These are phyloP conservation scores for Drosophila sproati DNA, from an alignment of 1,140 invertebrate species.

Conservation along the genomic window DNA sequence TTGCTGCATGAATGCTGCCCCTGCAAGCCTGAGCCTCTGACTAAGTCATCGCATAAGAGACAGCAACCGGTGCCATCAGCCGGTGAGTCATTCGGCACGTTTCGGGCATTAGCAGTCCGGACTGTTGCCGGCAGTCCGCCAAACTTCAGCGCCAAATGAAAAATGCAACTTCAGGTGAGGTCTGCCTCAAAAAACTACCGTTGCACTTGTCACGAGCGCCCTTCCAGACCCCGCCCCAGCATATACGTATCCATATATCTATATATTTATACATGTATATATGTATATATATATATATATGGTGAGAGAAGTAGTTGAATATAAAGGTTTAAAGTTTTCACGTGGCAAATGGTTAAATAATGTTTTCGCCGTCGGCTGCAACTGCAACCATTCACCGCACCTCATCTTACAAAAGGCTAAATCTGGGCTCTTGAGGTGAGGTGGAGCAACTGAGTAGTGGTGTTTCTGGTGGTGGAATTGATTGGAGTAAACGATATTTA, in stretches of 20 bases:
- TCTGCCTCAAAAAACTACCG: slow-evolving; percentile 40
- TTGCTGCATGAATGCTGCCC: background rate
- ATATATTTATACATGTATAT: background rate
- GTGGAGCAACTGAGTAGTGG: slow-evolving; percentile 2
- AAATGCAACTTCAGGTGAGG: slow-evolving; percentile 67
- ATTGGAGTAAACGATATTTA: slow-evolving; percentile 80
- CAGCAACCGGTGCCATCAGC: slow-evolving; percentile 28
- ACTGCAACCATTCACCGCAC: slow-evolving; percentile 48
- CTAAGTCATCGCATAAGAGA: background rate
- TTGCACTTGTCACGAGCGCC: slow-evolving; percentile 49
- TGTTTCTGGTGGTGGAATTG: slow-evolving; percentile 22
- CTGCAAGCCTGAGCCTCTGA: slow-evolving; percentile 10
- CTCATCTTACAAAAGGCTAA: slow-evolving; percentile 14
- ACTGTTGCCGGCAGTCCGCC: slow-evolving; percentile 24
- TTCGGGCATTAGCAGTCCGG: slow-evolving; percentile 65
- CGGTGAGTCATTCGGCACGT: slow-evolving; percentile 58
- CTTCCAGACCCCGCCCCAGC: background rate
- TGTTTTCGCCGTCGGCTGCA: slow-evolving; percentile 34
- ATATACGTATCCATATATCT: background rate
- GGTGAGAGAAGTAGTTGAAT: slow-evolving; percentile 12
- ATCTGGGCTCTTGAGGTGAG: slow-evolving; percentile 6
- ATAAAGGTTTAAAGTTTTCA: slow-evolving; percentile 41
- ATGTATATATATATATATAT: slow-evolving; percentile 3
- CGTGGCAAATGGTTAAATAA: slow-evolving; percentile 58
- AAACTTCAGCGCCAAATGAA: slow-evolving; percentile 63